Percentiles rank a stretch among this genome's conserved stretches.
Evolutionary conservation across 1,140 invertebrate species (phyloP).

Genomic region (Hyles euphorbiae): DNA sequence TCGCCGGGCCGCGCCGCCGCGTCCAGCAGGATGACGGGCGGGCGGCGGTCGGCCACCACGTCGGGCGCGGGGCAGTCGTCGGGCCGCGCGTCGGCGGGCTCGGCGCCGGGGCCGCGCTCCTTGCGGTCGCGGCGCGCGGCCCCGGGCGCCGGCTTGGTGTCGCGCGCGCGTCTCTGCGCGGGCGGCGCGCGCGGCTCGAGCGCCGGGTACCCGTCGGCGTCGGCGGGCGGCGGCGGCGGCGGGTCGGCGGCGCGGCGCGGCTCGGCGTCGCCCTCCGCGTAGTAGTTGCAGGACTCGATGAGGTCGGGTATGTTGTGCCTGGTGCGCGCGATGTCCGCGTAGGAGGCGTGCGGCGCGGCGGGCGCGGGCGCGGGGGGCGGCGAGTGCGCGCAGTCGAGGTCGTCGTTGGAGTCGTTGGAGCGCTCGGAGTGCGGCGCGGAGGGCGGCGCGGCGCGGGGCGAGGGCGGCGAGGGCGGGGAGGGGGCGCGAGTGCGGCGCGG

Average conservation of each 20-base stretch:
- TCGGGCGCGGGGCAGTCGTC: slow-evolving; percentile 41
- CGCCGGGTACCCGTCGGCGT: slow-evolving; percentile 41
- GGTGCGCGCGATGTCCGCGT: slow-evolving; percentile 84
- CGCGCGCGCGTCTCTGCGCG: slow-evolving; percentile 5
- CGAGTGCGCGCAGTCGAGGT: slow-evolving; percentile 84
- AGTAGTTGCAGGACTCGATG: slow-evolving; percentile 70
- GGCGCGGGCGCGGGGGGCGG: slow-evolving; percentile 78
- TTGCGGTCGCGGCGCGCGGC: slow-evolving; percentile 22
- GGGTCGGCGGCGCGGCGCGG: slow-evolving; percentile 20
- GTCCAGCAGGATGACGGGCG: slow-evolving; percentile 79
- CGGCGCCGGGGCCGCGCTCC: slow-evolving; percentile 17
- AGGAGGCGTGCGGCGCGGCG: slow-evolving; percentile 80
- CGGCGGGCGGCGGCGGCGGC: slow-evolving; percentile 21
- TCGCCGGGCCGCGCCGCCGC: slow-evolving; percentile 71
- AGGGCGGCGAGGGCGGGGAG: slow-evolving; percentile 28
- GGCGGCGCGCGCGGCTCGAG: slow-evolving; percentile 29
- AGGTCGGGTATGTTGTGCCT: slow-evolving; percentile 69
- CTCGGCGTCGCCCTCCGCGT: slow-evolving; percentile 39
- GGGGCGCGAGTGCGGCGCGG: slow-evolving; percentile 24
- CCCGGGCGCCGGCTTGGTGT: slow-evolving; percentile 13
- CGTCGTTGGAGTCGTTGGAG: slow-evolving; percentile 83
- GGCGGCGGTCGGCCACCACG: slow-evolving; percentile 68
- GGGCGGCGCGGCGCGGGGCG: slow-evolving; percentile 76
- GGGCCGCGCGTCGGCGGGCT: slow-evolving; percentile 3
- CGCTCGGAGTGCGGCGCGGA: slow-evolving; percentile 84